A percentile compares a stretch with the other conserved stretches of the same genome.
Evolutionary conservation across 2,888 invertebrate species (phyloP).

Genomic region (Serripes groenlandicus): DNA sequence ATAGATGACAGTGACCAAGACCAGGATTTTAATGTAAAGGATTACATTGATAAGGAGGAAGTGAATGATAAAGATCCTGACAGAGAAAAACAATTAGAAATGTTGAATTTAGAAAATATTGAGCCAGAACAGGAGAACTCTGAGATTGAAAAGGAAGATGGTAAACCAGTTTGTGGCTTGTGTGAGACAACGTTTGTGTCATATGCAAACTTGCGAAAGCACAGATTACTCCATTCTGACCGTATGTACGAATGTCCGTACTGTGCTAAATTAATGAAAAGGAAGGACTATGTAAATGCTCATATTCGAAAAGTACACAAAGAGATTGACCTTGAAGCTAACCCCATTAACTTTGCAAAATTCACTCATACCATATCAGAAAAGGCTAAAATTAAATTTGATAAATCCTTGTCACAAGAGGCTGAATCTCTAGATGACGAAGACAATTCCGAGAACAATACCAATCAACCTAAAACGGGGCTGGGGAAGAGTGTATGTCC

Average conservation of each 20-base stretch:
- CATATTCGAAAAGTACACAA: constrained; percentile 57
- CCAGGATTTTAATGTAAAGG: constrained; percentile 13
- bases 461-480: constrained; percentile 21
- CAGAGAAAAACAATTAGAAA: background rate
- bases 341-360: constrained; percentile 53
- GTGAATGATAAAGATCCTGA: constrained; percentile 20
- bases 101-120: background rate
- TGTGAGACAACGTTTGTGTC: constrained; percentile 44
- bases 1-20: constrained; percentile 25
- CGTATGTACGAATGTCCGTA: constrained; percentile 61
- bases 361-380: constrained; percentile 43
- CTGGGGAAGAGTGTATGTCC: constrained; percentile 56
- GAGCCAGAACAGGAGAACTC: background rate
- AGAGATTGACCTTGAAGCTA: constrained; percentile 42
- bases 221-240: constrained; percentile 50
- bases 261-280: constrained; percentile 59
- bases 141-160: background rate
- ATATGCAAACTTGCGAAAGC: constrained; percentile 43
- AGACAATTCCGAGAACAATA: background rate
- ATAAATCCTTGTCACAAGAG: background rate
- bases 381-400: background rate
- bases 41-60: background rate
- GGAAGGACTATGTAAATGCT: constrained; percentile 53
- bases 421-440: constrained; percentile 7
- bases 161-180: constrained; percentile 38